phyloP scores from a whole-genome alignment of 2,888 invertebrate species.

The Hymenopus coronatus region DNA sequence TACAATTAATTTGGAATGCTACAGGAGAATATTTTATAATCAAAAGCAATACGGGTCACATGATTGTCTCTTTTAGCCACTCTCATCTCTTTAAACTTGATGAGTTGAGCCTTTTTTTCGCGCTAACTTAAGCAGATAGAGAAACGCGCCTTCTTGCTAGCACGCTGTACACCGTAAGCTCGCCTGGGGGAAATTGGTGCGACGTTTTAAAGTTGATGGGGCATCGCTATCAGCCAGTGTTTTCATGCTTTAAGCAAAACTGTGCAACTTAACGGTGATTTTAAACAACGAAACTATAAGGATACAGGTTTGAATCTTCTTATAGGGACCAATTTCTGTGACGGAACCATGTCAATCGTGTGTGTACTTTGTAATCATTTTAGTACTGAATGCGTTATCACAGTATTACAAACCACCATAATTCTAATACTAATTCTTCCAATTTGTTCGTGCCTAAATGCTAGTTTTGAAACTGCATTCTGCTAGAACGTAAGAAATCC shows the following conservation, averaged over 20 bases:
- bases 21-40: background rate
- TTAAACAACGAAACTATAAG: background rate
- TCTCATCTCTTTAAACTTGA: background rate
- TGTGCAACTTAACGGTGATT: background rate
- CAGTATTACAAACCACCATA: background rate
- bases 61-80: background rate
- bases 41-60: background rate
- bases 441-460: slow-evolving; percentile 15
- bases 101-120: background rate
- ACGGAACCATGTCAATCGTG: background rate
- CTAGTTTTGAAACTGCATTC: background rate
- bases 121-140: background rate
- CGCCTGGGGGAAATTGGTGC: background rate
- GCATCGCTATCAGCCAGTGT: background rate
- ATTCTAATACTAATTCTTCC: slow-evolving; percentile 22
- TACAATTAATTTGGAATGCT: background rate
- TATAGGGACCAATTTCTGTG: slow-evolving; percentile 9
- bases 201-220: background rate
- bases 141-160: background rate
- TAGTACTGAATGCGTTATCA: background rate
- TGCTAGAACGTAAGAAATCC: background rate
- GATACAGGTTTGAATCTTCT: background rate
- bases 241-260: background rate
- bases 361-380: background rate
- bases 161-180: background rate